phyloP scores from a whole-genome alignment of 2,888 invertebrate genomes.

The Sylvicola cinctus region DNA sequence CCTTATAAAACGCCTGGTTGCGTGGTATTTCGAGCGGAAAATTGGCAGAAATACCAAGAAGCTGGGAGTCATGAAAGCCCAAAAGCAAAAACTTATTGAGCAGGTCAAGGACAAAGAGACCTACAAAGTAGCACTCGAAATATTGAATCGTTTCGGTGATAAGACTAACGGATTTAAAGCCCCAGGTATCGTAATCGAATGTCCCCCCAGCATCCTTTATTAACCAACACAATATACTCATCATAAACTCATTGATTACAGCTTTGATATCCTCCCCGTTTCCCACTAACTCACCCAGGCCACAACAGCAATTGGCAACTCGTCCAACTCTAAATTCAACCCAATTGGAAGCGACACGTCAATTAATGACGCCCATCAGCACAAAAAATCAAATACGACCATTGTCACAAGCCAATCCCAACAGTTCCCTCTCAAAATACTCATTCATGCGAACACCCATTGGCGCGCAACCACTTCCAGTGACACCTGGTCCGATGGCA shows the following conservation, averaged over 20 bases:
- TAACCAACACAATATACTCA: not conserved
- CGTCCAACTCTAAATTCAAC: not conserved
- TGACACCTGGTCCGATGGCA: not conserved
- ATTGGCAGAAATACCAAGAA: conserved; percentile 57
- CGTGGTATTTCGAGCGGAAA: conserved; percentile 76
- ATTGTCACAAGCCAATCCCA: too few relatives aligned
- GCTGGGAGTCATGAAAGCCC: conserved; percentile 45
- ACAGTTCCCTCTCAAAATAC: too few relatives aligned
- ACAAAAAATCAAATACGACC: too few relatives aligned
- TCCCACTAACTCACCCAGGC: not conserved
- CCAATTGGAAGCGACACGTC: too few relatives aligned
- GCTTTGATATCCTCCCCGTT: too few relatives aligned
- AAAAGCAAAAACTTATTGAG: conserved; percentile 76
- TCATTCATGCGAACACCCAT: not conserved
- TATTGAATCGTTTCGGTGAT: conserved; percentile 22
- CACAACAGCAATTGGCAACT: not conserved
- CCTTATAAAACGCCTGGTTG: conserved; percentile 53
- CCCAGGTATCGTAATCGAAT: too few relatives aligned
- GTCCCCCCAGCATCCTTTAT: conserved; percentile 5
- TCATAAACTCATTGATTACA: not conserved
- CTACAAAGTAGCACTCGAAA: conserved; percentile 52
- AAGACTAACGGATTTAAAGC: conserved; percentile 11
- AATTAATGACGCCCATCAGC: too few relatives aligned
- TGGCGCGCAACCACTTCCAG: not conserved
- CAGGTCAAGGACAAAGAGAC: conserved; percentile 96